Evolutionary conservation across 2,888 invertebrate genomes (phyloP).

Genomic region (Euzetes globulus): DNA sequence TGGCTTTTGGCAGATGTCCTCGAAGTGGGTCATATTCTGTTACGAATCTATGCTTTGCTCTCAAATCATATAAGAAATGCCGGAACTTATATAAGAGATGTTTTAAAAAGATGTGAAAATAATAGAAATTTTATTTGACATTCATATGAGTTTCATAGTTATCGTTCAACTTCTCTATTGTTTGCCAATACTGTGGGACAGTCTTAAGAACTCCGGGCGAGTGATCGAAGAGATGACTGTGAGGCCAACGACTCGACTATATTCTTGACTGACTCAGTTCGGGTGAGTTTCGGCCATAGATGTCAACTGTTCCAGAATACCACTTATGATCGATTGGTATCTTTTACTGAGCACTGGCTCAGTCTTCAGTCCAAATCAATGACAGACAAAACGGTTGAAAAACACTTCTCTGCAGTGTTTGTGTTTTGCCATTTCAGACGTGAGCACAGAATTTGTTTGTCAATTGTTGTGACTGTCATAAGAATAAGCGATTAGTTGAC

Average conservation of each 20-base stretch:
- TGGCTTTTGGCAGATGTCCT: slow-evolving; percentile 27
- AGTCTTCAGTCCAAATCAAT: neutral
- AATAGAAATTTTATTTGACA: slow-evolving; percentile 19
- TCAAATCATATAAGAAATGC: neutral
- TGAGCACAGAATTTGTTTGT: slow-evolving; percentile 21
- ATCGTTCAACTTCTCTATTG: neutral
- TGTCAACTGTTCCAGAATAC: neutral
- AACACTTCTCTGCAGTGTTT: neutral
- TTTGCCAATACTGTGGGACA: neutral
- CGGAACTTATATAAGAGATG: neutral
- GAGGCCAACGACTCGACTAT: neutral
- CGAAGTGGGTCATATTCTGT: slow-evolving; percentile 22
- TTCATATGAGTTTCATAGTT: slow-evolving; percentile 19
- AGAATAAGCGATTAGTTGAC: slow-evolving; percentile 15
- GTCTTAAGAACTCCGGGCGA: neutral
- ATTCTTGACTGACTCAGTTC: no score
- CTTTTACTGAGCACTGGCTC: neutral
- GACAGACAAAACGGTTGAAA: neutral
- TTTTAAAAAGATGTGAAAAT: neutral
- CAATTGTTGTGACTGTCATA: slow-evolving; percentile 25
- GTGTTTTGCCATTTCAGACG: neutral
- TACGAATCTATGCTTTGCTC: neutral
- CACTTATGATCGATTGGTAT: slow-evolving; percentile 18
- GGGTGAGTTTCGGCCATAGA: neutral
- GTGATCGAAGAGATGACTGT: neutral